Base-by-base conservation (phyloP, 2,797 vertebrate species). In the Premnoplex brunnescens region DNA sequence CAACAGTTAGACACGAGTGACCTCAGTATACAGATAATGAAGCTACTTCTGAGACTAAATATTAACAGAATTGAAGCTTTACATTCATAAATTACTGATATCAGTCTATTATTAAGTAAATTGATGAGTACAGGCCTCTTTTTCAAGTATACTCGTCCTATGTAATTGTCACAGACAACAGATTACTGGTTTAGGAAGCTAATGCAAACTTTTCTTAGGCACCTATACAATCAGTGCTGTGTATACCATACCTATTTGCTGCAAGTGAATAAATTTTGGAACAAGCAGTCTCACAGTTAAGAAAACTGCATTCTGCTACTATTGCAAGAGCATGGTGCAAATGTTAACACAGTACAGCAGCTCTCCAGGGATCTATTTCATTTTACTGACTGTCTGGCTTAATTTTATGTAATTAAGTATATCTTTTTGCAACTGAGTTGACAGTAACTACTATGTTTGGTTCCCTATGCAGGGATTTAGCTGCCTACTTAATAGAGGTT, bases 191-290 rank as follows among this genome's bases (percentile, higher is more conserved):
- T 83, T 80, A 60, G 56, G 30, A 85, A 54, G 10, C 55, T 36
- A 60, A 3, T 36, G 46, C 77, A 78, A 62, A 28, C 34, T 79
- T 78, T 54, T 30, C 63, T 67, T 55, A 48, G 59, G 22, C 34
- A 51, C 2, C 10, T 44, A 6, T 16, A 32, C 30, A 63, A 37
- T 80, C 28, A 34, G 0, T 78, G 32, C n/a, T 0, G 0, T 41
- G 20, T 81, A 15, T 27, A 23, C 8, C 5, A 2, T 39, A 14
- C 36, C 18, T 27, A 14, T 62, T 81, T 81, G 21, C 5, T 66
- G 3, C 37, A 43, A 73, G 30, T n/a, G 21, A 14, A 18, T 89
- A 32, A 14, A 28, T 69, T 88, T 69, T 88, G 48, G 55, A 84
- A 36, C 13, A 13, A 62, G n/a, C 49, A 48, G 32, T 69, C 43